Base-by-base conservation (phyloP, 2,113 vertebrate genomes). In the Anhinga rufa region DNA sequence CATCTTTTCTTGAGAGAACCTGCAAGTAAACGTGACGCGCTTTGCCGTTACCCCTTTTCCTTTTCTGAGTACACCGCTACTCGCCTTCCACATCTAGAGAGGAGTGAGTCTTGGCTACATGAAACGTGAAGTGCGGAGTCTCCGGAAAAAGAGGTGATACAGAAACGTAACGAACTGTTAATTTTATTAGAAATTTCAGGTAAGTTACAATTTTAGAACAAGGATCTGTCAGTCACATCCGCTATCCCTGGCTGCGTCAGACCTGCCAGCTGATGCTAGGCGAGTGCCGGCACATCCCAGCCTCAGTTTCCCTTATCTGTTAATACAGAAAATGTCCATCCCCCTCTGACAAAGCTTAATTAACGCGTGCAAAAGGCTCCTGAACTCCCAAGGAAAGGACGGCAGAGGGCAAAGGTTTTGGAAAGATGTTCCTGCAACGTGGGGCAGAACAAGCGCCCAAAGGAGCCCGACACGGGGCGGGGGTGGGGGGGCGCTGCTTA, bases 61-160 rank as follows among this genome's bases (percentile, higher is more conserved):
- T 80, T 86, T 36, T 22, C 69, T 64, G 44, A 5, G 42, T 60
- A 71, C 46, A 6, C 18, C 12, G 5, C 51, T 15, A 38, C 38
- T 65, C 5, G 6, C 48, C 68, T 76, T 68, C 48, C 38, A 49
- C 7, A 3, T 34, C 40, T 28, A 34, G 34, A 70, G 12, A 55
- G 72, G 44, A 82, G 36, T 68, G 52, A 70, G 46, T 19, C 91
- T 91, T 20, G 11, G 77, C 89, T 68, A 77, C 90, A 29, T 38
- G 9, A 11, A 52, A 46, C 7, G 9, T 7, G 24, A 68, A 42
- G 48, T 38, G 82, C 1, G 1, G 72, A 78, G 60, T 46, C 93
- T 96, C 90, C 49, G 17, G 82, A 93, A 90, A 92, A 94, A 40
- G 51, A 93, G 90, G 85, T 74, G 93, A 95, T 94, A 95, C 93